phyloP scores from a whole-genome alignment of 2,113 vertebrate species.

The Pipa parva region DNA sequence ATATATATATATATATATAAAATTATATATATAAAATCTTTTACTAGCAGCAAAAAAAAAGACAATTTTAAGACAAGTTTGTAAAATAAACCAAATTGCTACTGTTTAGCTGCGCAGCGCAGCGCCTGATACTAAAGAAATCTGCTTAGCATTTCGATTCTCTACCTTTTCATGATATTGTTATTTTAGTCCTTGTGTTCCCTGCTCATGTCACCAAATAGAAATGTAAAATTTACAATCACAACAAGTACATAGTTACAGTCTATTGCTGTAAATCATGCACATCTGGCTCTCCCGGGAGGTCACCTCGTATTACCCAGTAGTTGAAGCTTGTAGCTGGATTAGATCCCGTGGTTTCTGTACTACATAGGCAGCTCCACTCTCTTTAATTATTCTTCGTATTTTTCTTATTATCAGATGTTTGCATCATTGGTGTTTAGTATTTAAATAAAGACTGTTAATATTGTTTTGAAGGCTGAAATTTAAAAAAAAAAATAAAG shows the following conservation, averaged over 20 bases:
- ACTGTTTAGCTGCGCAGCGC: too few relatives aligned
- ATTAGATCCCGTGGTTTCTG: neutral
- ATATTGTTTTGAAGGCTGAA: too few relatives aligned
- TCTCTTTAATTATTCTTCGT: neutral
- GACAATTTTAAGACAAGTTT: too few relatives aligned
- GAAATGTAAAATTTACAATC: constrained; percentile 21
- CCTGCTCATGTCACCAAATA: constrained; percentile 13
- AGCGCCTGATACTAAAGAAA: too few relatives aligned
- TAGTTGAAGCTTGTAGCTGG: constrained; percentile 17
- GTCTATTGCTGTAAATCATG: constrained; percentile 21
- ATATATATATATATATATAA: too few relatives aligned
- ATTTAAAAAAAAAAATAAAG: too few relatives aligned
- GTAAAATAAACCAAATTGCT: too few relatives aligned
- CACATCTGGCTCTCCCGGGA: constrained; percentile 38
- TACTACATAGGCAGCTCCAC: neutral
- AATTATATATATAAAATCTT: too few relatives aligned
- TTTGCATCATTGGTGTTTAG: neutral
- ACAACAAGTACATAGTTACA: constrained; percentile 25
- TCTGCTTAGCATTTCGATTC: neutral
- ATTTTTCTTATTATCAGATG: neutral
- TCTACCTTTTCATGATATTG: neutral
- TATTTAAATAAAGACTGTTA: neutral
- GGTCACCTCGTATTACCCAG: constrained; percentile 30
- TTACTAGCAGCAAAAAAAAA: too few relatives aligned
- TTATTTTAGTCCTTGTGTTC: constrained; percentile 19